phyloP scores from a whole-genome alignment of 2,888 invertebrate species.

The Patella pellucida region DNA sequence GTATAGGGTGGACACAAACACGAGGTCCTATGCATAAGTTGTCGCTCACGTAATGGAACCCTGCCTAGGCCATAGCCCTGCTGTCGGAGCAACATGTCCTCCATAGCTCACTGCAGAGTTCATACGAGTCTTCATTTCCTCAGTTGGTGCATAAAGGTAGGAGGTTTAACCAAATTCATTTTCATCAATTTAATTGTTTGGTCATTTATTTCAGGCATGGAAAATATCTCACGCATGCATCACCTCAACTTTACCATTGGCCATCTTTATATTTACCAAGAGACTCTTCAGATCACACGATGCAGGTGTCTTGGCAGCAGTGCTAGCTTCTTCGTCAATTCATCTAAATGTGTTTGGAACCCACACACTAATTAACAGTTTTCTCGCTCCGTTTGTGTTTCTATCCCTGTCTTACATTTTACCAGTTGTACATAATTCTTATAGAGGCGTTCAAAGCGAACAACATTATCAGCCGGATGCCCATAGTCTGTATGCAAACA shows the following conservation, averaged over 20 bases:
- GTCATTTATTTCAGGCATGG: constrained; percentile 44
- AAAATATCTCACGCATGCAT: constrained; percentile 46
- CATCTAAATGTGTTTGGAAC: constrained; percentile 57
- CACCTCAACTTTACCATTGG: constrained; percentile 47
- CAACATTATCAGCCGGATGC: not conserved
- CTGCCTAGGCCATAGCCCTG: no score
- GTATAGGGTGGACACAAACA: no score
- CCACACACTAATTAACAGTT: constrained; percentile 60
- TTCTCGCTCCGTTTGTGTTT: constrained; percentile 52
- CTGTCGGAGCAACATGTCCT: no score
- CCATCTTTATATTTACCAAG: constrained; percentile 46
- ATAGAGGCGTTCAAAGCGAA: not conserved
- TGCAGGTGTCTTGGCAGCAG: constrained; percentile 44
- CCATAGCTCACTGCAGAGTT: no score
- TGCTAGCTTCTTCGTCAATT: constrained; percentile 47
- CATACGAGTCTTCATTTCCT: no score
- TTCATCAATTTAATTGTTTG: not conserved
- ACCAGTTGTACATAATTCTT: not conserved
- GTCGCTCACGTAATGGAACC: no score
- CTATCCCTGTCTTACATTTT: constrained; percentile 23
- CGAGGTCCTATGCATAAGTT: no score
- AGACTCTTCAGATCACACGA: constrained; percentile 42
- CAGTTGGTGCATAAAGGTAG: no score
- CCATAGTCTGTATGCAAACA: no score
- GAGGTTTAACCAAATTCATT: no score